A percentile compares a stretch with the other conserved stretches of the same genome.
These are phyloP conservation scores for Germaria angustata DNA, from an alignment of 2,888 invertebrate species.

Conservation along the genomic window DNA sequence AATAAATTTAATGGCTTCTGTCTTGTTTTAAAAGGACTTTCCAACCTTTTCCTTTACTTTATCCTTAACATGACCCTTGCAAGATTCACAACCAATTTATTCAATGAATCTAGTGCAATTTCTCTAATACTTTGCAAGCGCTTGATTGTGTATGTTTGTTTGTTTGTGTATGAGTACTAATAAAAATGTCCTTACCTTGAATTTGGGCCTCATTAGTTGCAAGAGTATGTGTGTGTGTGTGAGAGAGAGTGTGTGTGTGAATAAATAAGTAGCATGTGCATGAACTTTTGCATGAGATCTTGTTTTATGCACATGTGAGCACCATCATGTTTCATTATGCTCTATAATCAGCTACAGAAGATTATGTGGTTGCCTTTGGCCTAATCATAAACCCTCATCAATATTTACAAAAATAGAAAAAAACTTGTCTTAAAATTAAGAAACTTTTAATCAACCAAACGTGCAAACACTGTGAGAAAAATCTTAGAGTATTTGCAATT, in stretches of 20 bases:
- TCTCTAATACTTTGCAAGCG: background rate
- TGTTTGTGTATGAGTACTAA: background rate
- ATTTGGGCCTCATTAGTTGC: constrained; percentile 59
- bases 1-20: background rate
- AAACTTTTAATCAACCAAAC: constrained; percentile 3
- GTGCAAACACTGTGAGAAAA: background rate
- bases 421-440: background rate
- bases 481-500: no score
- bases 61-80: constrained; percentile 10
- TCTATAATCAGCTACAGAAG: constrained; percentile 48
- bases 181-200: constrained; percentile 56
- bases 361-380: constrained; percentile 50
- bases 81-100: constrained; percentile 36
- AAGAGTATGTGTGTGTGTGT: constrained; percentile 30
- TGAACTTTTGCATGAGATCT: constrained; percentile 4
- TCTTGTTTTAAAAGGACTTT: background rate
- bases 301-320: background rate
- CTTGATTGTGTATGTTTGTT: constrained; percentile 25
- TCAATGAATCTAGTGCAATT: constrained; percentile 34
- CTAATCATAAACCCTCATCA: constrained; percentile 59
- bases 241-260: constrained; percentile 23
- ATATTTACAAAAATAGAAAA: constrained; percentile 8
- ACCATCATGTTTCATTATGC: constrained; percentile 10
- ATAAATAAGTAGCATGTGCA: constrained; percentile 4
- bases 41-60: background rate